Evolutionary conservation across 2,888 invertebrate species (phyloP).

Genomic region (Limnephilus auricula): DNA sequence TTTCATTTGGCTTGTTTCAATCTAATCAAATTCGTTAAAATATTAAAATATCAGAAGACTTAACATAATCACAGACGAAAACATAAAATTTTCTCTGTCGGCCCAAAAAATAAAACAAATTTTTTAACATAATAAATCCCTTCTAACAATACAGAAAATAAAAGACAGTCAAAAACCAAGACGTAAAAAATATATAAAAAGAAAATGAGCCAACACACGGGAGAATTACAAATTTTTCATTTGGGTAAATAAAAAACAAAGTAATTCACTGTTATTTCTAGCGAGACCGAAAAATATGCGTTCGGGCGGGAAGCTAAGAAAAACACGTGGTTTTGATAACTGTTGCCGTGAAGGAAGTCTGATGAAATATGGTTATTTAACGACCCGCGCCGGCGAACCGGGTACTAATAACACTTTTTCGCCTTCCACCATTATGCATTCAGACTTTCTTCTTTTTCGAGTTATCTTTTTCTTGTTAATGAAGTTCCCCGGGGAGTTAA

Average conservation of each 20-base stretch:
- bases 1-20: background rate
- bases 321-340: slow-evolving; percentile 62
- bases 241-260: slow-evolving; percentile 17
- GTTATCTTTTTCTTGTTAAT: background rate
- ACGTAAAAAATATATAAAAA: background rate
- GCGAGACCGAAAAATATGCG: slow-evolving; percentile 14
- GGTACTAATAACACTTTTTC: slow-evolving; percentile 38
- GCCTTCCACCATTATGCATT: slow-evolving; percentile 13
- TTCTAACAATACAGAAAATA: background rate
- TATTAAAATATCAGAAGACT: background rate
- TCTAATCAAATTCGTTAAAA: background rate
- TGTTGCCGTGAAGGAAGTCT: slow-evolving; percentile 50
- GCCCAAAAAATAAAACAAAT: background rate
- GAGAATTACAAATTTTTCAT: slow-evolving; percentile 35
- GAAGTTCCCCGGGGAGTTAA: background rate
- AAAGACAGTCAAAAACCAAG: slow-evolving; percentile 5
- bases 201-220: slow-evolving; percentile 5
- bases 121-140: background rate
- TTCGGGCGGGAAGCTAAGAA: slow-evolving; percentile 37
- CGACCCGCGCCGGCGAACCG: slow-evolving; percentile 53
- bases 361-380: slow-evolving; percentile 62
- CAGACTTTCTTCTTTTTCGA: background rate
- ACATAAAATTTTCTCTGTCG: background rate
- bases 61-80: background rate
- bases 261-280: slow-evolving; percentile 23